Base-by-base conservation (phyloP, 2,888 invertebrate genomes). In the Hypercompe scribonia region DNA sequence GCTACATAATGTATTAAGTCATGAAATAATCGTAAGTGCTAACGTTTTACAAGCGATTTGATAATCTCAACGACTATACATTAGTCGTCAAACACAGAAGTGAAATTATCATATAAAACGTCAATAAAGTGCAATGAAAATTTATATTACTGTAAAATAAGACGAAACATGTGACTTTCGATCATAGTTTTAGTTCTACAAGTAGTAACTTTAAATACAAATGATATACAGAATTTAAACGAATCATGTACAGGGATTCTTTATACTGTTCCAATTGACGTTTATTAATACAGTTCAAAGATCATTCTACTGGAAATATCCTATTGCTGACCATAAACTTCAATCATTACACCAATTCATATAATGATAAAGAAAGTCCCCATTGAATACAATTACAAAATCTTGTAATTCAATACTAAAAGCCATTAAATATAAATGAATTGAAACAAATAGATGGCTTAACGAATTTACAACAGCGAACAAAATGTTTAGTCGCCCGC, bases 401-500 rank as follows among this genome's bases (percentile, higher is more conserved):
- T 31, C 18, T 61, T 61, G 61, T 61, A 61, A 15, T 31, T 31
- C 61, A 61, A 28, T 61, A 61, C 61, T 61, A 31, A 61, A 18
- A 15, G 31, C 2, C 24, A n/a, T 58, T 5, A 15, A 58, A 28
- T 4, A 11, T 13, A 28, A n/a, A 65, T 71, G 34, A 71, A 71
- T 65, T n/a, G 36, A 21, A 58, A 18, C 2, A 65, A 65, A 50
- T n/a, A 46, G 24, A 64, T 64, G 36, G 28, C 39, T 72, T 68
- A 68, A 68, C 54, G 15, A 68, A 64, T 63, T 64, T 72, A 68
- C n/a, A 65, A 36, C 24, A 65, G 21, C 28, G 2, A 46, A 28
- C 21, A 69, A 34, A 61, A 58, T 73, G 65, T 46, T 42, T 18
- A 13, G 46, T 33, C 65, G 36, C 74, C 77, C 75, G 76, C 76